Evolutionary conservation across 2,888 invertebrate species (phyloP), one percentile per base, ranked within the genome.

Genomic region (Phania funesta): DNA sequence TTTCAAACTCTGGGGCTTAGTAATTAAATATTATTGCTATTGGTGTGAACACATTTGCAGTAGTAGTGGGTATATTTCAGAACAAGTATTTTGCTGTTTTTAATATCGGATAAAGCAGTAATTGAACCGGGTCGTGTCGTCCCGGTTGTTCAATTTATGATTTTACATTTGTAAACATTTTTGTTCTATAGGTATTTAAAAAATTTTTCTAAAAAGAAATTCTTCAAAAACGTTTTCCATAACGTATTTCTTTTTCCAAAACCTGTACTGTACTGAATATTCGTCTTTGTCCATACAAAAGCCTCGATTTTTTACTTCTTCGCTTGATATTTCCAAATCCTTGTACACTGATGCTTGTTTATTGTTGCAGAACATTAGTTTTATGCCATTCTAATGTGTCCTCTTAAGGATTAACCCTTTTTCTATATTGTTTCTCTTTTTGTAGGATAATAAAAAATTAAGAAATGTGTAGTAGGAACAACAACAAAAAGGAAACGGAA

Each of bases 381-480:
- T 58, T 29, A 62, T 68, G 13, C 26, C 62, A 38, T 64, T 74
- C 68, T 74, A 70, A 67, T 78, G 18, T 60, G 41, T 58, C 29
- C 52, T 74, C 20, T 67, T 35, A 38, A 52, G 70, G 65, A 74
- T 82, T 78, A 82, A 82, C 82, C 82, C 82, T 75, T 81, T 75
- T 74, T 54, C 35, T 16, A 32, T 22, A 5, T 24, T 38, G 2
- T 62, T 24, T 6, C 13, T 44, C 11, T 60, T 52, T 22, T 22
- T 22, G 44, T 16, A 32, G 48, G 9, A 20, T 18, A n/a, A 1
- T 41, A 44, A 20, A 56, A 3, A 13, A 50, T 7, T 11, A 52
- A 41, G 24, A 41, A 48, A 35, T 29, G 7, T 29, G 4, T 29
- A 48, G 5, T 38, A 20, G 4, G 38, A 60, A 60, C 13, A 65